phyloP scores from a whole-genome alignment of 2,797 vertebrate genomes.

The Crocodylus rhombifer region DNA sequence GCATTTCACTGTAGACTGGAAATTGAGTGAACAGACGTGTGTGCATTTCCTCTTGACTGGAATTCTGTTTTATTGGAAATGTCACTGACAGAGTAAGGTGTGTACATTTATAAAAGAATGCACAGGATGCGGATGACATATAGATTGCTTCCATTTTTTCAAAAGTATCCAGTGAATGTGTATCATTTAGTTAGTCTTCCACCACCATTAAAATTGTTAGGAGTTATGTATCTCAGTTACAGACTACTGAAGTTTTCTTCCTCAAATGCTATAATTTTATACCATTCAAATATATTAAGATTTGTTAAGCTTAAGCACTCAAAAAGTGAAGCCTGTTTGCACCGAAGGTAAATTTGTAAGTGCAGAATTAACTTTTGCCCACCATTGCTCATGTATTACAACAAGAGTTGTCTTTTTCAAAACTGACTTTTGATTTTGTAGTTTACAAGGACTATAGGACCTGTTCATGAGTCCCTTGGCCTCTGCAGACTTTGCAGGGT shows the following conservation, averaged over 20 bases:
- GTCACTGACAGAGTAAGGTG: rapidly evolving
- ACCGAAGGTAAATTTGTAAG: not conserved
- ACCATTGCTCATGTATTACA: not conserved
- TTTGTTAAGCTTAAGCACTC: not conserved
- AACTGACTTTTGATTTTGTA: not conserved
- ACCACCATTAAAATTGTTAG: rapidly evolving
- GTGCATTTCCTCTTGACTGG: not conserved
- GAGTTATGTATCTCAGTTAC: not conserved
- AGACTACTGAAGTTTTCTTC: not conserved
- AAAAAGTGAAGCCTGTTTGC: not conserved
- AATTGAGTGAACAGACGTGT: not conserved
- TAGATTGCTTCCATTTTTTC: not conserved
- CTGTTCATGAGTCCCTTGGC: not conserved
- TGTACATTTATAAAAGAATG: not conserved
- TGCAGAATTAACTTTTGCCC: rapidly evolving
- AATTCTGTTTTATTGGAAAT: not conserved
- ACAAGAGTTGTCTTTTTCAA: not conserved
- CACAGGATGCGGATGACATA: not conserved
- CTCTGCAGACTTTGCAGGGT: not conserved
- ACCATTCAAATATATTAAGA: not conserved
- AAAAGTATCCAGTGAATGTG: not conserved
- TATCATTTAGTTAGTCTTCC: not conserved
- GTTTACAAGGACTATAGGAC: not conserved
- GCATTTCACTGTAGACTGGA: not conserved
- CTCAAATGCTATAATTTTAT: not conserved